Percentiles rank a stretch among this genome's conserved stretches.
Conservation (phyloP, 2,888 invertebrate species). For the Scaptomyza parva region DNA sequence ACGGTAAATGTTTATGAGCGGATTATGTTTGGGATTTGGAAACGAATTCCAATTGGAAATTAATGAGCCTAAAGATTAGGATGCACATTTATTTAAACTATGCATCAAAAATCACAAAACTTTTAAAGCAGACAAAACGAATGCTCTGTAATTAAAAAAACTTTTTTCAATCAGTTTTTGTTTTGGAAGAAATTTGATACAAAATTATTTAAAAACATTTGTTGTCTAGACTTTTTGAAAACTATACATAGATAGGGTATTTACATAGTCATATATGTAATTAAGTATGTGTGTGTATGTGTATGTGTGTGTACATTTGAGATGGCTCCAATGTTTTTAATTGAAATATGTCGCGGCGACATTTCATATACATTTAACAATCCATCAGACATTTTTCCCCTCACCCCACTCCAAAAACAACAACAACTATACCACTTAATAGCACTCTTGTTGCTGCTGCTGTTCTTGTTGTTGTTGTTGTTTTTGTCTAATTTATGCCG, state of each 20-base stretch:
- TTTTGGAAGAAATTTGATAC: background rate
- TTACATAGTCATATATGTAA: background rate
- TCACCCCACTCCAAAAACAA: background rate
- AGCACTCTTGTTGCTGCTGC: conserved; percentile 49
- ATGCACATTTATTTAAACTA: conserved; percentile 18
- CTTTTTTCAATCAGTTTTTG: background rate
- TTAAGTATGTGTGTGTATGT: background rate
- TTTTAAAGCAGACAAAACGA: no score
- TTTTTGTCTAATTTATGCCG: conserved; percentile 67
- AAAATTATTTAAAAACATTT: background rate
- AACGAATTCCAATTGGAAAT: conserved; percentile 72
- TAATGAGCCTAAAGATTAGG: conserved; percentile 77
- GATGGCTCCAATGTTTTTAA: conserved; percentile 22
- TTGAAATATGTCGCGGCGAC: conserved; percentile 71
- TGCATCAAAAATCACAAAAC: no score
- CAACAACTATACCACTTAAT: conserved; percentile 59
- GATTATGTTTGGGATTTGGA: conserved; percentile 72
- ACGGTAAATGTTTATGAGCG: conserved; percentile 77
- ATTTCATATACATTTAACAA: conserved; percentile 72
- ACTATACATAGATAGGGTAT: background rate
- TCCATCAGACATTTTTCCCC: conserved; percentile 56
- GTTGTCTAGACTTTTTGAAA: background rate
- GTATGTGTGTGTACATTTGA: background rate
- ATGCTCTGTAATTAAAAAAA: no score
- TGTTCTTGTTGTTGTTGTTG: conserved; percentile 34